Conservation (phyloP, 2,888 invertebrate species). For the Pediacus dermestoides region DNA sequence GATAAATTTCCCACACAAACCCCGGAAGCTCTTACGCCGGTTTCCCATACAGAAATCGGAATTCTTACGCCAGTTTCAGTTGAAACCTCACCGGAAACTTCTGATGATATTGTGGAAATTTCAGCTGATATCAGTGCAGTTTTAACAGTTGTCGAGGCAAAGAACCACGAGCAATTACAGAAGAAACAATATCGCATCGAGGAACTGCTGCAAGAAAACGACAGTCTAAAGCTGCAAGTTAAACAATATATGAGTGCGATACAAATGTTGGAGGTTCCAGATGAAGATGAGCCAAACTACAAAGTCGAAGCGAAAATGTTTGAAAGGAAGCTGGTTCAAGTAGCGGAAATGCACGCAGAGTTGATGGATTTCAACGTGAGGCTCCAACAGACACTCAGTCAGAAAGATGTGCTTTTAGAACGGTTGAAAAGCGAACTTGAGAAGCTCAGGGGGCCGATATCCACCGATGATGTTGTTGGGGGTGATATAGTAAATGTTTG, state of each 20-base stretch:
- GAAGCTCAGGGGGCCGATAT: conserved; percentile 62
- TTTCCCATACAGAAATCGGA: conserved; percentile 45
- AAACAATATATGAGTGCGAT: conserved; percentile 86
- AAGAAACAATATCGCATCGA: conserved; percentile 41
- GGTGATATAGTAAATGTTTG: conserved; percentile 71
- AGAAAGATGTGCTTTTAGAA: conserved; percentile 59
- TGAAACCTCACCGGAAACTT: conserved; percentile 38
- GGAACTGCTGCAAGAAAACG: conserved; percentile 68
- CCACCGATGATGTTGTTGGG: conserved; percentile 47
- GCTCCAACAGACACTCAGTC: conserved; percentile 67
- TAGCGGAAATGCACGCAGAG: conserved; percentile 93
- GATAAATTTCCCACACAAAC: conserved; percentile 36
- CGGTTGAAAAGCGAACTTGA: conserved; percentile 62
- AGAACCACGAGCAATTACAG: conserved; percentile 42
- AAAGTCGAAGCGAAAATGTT: conserved; percentile 73
- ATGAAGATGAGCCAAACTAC: conserved; percentile 50
- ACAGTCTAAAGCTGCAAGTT: conserved; percentile 76
- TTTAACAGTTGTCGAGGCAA: conserved; percentile 43
- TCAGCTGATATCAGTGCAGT: conserved; percentile 46
- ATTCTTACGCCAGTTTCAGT: conserved; percentile 52
- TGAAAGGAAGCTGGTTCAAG: conserved; percentile 83
- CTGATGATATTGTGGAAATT: conserved; percentile 43
- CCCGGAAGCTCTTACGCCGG: conserved; percentile 49
- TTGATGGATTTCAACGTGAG: conserved; percentile 88
- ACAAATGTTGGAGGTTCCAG: conserved; percentile 65